These are phyloP conservation scores for Numenius arquata DNA, from an alignment of 2,113 vertebrate species.

Conservation along the genomic window DNA sequence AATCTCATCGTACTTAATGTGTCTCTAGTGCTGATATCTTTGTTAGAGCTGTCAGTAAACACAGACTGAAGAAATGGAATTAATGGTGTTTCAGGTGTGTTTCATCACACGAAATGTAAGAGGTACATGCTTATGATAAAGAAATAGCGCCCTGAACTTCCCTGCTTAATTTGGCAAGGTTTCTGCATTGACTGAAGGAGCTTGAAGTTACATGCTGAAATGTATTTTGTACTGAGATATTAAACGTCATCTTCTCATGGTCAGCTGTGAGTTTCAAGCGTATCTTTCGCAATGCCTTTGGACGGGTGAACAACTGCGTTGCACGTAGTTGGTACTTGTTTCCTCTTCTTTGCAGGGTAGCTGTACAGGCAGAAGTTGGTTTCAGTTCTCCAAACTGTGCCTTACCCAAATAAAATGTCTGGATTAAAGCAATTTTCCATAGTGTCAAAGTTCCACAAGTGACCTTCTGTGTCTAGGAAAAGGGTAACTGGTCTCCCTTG, in stretches of 20 bases:
- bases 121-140: neutral
- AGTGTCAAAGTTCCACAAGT: neutral
- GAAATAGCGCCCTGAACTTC: neutral
- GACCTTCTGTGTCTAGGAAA: neutral
- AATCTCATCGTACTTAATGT: neutral
- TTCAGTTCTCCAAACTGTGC: neutral
- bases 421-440: neutral
- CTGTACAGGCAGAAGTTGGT: neutral
- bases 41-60: neutral
- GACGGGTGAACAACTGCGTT: accelerated
- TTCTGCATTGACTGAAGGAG: neutral
- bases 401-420: neutral
- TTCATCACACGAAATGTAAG: neutral
- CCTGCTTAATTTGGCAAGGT: neutral
- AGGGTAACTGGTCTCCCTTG: neutral
- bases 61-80: neutral
- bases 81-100: neutral
- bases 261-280: neutral
- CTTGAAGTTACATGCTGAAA: neutral
- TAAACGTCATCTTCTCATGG: neutral
- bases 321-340: neutral
- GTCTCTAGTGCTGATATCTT: neutral
- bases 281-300: neutral
- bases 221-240: neutral
- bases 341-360: neutral